Evolutionary conservation across 2,888 invertebrate genomes (phyloP), one percentile per base, ranked within the genome.

Genomic region (Tipula lateralis): DNA sequence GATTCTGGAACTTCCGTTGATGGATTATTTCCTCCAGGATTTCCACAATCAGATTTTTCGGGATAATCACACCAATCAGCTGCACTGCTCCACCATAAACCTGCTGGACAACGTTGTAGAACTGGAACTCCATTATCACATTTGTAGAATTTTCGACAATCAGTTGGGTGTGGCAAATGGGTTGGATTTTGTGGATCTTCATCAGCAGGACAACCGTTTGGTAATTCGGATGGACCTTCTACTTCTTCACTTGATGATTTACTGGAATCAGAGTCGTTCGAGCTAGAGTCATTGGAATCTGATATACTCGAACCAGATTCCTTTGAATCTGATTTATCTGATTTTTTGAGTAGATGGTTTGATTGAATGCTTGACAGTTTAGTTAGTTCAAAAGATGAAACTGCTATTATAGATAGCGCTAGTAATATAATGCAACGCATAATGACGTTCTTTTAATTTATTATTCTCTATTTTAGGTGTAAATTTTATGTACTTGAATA

Each of bases 121-220:
- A 34, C 29, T 7, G 39, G 34, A 3, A 16, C 1, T 3, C 84
- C 84, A 12, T 39, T 1, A n/a, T 19, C 9, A 29, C 84, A 84
- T 84, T 84, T 84, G 24, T 82, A 84, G 29, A 84, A 84, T 29
- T 29, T 39, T 29, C 19, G 12, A 29, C 84, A 84, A 29, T 82
- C 12, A 9, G 81, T 84, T 44, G 84, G 84, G 82, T 84, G 82
- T 34, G 81, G 82, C 12, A 84, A 39, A 29, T n/a, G 36, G 9
- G 80, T 80, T 80, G 84, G 81, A 3, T 29, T 19, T 39, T 29
- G 29, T 44, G 84, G 44, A 29, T 44, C 44, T 6, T 84, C 84
- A 44, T 84, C 39, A 12, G 29, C 12, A 2, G 36, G 36, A n/a
- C 84, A 84, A n/a, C 29, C 32, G 19, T 19, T 16, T 83, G 83